Evolutionary conservation across 2,888 invertebrate species (phyloP), one percentile per base, ranked within the genome.

Genomic region (Microctonus brassicae): DNA sequence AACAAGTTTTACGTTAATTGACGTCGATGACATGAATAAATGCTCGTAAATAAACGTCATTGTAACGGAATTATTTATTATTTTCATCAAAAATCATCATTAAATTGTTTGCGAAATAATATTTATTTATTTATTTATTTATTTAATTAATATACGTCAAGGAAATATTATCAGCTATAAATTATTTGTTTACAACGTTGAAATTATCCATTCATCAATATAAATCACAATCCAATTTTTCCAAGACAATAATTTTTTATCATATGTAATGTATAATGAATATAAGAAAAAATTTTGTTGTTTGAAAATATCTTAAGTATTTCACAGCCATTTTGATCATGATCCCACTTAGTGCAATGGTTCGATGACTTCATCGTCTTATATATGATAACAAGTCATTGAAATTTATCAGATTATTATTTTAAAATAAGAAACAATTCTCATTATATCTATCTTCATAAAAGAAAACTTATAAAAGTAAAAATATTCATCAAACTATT

Each of bases 321-420:
- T 24, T 55, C 13, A 53, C 55, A 33, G 39, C 47, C 29, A 29
- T 42, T 4, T 34, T 52, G 24, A 42, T 29, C 52, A n/a, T 57
- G 24, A n/a, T n/a, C n/a, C n/a, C 55, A 33, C 17, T 57, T 26
- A 57, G 24, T 52, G 36, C 58, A 47, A 68, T 47, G 52, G 34
- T 68, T 52, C 60, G 52, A 68, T 47, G 42, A 68, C 42, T 68
- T 66, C 20, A 66, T 66, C 66, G 13, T 47, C 17, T 55, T 0
- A 24, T 24, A 24, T n/a, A 13, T 24, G 55, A 55, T 55, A 55
- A 55, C 17, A 17, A 55, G 26, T 55, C 55, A 24, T 55, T 11
- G 55, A 55, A 55, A 22, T 10, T 55, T 26, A 55, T 55, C 55
- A 13, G 13, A 26, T 55, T 22, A 13, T 55, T 55, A 10, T 11